Evolutionary conservation across 2,888 invertebrate genomes (phyloP).

Genomic region (Cataglyphis albicans): DNA sequence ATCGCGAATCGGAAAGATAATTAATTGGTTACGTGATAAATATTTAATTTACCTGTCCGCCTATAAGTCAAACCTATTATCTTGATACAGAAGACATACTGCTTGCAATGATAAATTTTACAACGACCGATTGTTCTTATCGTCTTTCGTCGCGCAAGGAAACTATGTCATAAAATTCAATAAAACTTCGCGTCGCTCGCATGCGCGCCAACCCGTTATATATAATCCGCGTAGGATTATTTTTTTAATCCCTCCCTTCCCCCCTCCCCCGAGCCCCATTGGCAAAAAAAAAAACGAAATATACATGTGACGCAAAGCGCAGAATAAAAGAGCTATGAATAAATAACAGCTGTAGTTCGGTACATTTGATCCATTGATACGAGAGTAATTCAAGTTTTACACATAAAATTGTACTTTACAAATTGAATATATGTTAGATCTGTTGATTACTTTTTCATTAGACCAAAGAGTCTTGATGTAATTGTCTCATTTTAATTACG

Average conservation of each 20-base stretch:
- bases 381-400: neutral
- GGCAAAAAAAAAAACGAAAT: slow-evolving; percentile 7
- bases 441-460: neutral
- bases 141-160: slow-evolving; percentile 1
- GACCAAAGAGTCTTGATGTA: neutral
- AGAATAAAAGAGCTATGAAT: slow-evolving; percentile 2
- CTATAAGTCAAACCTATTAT: neutral
- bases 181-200: slow-evolving; percentile 53
- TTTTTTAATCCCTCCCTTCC: slow-evolving; percentile 18
- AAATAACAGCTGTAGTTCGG: neutral
- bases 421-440: neutral
- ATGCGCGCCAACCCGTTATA: slow-evolving; percentile 52
- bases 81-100: neutral
- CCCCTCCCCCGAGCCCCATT: neutral
- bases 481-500: neutral
- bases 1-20: neutral
- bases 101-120: neutral
- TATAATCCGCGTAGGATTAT: slow-evolving; percentile 47
- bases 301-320: neutral
- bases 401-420: neutral
- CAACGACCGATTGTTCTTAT: slow-evolving; percentile 28
- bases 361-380: neutral
- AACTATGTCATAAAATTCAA: slow-evolving; percentile 53
- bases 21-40: neutral
- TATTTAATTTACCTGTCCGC: neutral